phyloP scores from a whole-genome alignment of 1,140 invertebrate genomes.

The Panulirus ornatus region DNA sequence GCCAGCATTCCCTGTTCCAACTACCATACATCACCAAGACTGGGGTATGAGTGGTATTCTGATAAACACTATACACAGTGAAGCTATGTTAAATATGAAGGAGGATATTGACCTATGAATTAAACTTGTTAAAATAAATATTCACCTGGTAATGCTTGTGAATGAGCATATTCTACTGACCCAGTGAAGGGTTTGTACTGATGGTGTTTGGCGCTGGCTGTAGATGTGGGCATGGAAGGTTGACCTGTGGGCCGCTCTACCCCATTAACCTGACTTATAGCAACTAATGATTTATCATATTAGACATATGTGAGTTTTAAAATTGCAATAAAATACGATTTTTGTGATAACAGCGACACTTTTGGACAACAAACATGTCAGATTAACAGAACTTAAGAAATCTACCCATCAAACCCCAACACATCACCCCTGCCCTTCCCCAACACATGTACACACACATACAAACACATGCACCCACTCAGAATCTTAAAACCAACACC shows the following conservation, averaged over 20 bases:
- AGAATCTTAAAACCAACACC: constrained; percentile 26
- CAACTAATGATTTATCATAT: constrained; percentile 31
- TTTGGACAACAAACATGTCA: constrained; percentile 53
- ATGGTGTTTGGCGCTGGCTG: constrained; percentile 57
- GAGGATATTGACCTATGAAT: background rate
- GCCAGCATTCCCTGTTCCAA: constrained; percentile 3
- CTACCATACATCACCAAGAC: constrained; percentile 5
- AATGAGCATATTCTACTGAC: constrained; percentile 38
- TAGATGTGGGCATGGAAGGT: constrained; percentile 40
- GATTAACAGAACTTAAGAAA: constrained; percentile 34
- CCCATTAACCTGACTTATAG: constrained; percentile 47
- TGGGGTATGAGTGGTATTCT: background rate
- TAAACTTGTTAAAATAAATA: constrained; percentile 24
- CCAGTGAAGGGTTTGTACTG: constrained; percentile 55
- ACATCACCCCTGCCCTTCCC: constrained; percentile 34
- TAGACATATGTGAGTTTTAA: constrained; percentile 11
- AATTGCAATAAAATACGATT: constrained; percentile 58
- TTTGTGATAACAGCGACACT: constrained; percentile 57
- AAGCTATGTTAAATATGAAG: background rate
- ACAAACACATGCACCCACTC: constrained; percentile 39
- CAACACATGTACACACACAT: constrained; percentile 24
- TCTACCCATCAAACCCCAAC: constrained; percentile 22
- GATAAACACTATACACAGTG: background rate
- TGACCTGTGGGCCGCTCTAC: background rate
- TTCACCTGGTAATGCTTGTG: constrained; percentile 19